phyloP scores from a whole-genome alignment of 2,888 invertebrate genomes.

The Andrena bicolor region DNA sequence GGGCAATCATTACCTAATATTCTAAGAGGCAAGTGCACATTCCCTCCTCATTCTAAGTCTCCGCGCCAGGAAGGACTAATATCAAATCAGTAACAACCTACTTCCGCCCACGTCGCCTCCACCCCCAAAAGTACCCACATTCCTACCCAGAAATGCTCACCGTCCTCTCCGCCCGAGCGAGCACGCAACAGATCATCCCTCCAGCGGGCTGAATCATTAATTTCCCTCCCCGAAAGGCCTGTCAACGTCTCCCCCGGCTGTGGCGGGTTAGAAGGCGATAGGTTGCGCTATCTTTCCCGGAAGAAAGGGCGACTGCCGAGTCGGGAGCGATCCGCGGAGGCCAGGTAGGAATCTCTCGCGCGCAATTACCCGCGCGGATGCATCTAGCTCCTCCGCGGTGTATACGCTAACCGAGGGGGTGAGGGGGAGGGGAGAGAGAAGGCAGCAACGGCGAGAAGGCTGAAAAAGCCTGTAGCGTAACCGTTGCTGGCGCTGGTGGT shows the following conservation, averaged over 20 bases:
- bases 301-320: slow-evolving; percentile 57
- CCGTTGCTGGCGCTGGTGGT: slow-evolving; percentile 80
- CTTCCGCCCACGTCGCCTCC: too few species aligned
- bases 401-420: slow-evolving; percentile 12
- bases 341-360: slow-evolving; percentile 69
- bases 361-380: slow-evolving; percentile 74
- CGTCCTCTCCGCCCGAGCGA: too few species aligned
- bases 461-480: slow-evolving; percentile 82
- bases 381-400: slow-evolving; percentile 58
- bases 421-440: neutral
- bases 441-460: slow-evolving; percentile 74
- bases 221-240: neutral
- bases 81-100: too few species aligned
- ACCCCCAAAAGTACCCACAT: too few species aligned
- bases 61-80: too few species aligned
- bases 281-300: slow-evolving; percentile 39
- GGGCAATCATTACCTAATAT: too few species aligned
- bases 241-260: neutral
- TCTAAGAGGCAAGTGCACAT: too few species aligned
- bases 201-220: neutral
- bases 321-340: slow-evolving; percentile 31
- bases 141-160: too few species aligned
- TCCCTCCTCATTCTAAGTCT: too few species aligned
- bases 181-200: neutral
- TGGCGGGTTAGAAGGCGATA: slow-evolving; percentile 18